phyloP scores from a whole-genome alignment of 1,140 invertebrate genomes.

The Alviniconcha marisindica region DNA sequence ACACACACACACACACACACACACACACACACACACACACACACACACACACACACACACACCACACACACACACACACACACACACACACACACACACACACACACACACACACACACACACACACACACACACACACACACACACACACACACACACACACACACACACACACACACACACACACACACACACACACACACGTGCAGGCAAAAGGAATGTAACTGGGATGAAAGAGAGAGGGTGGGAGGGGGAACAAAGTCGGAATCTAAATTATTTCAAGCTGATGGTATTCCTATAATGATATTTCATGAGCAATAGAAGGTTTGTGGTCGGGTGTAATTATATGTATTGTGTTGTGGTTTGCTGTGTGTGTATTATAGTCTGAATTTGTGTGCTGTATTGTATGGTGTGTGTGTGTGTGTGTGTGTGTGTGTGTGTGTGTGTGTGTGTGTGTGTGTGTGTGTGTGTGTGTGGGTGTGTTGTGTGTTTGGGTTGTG shows the following conservation, averaged over 20 bases:
- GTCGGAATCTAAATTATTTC: too few relatives aligned
- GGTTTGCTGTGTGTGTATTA: too few relatives aligned
- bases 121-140: background rate
- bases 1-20: background rate
- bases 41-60: background rate
- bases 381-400: too few relatives aligned
- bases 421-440: too few relatives aligned
- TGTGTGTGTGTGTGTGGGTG: too few relatives aligned
- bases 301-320: too few relatives aligned
- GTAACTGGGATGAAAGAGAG: background rate
- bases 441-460: too few relatives aligned
- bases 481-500: too few relatives aligned
- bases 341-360: too few relatives aligned
- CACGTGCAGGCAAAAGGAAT: background rate
- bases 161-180: constrained; percentile 9
- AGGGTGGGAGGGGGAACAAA: background rate
- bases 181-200: constrained; percentile 10
- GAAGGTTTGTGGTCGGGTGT: background rate
- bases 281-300: too few relatives aligned
- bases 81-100: background rate
- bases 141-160: background rate
- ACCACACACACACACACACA: background rate
- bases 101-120: background rate
- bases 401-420: too few relatives aligned
- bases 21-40: background rate